phyloP scores from a whole-genome alignment of 2,797 vertebrate species.

The Ceryle rudis region DNA sequence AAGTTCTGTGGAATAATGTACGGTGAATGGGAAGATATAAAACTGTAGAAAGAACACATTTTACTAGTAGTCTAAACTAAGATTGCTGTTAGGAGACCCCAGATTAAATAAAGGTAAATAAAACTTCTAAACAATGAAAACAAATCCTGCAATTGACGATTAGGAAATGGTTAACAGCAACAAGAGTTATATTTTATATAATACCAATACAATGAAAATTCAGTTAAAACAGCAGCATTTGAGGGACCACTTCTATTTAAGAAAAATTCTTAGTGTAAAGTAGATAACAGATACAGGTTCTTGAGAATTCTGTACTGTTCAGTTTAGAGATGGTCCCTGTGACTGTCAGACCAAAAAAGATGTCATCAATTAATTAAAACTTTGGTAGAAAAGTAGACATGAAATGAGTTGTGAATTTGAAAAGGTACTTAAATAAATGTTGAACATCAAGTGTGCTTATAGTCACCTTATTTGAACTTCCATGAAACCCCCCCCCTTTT shows the following conservation, averaged over 20 bases:
- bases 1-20: background rate
- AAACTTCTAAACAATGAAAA: background rate
- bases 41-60: background rate
- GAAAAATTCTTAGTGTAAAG: background rate
- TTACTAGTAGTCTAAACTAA: background rate
- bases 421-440: background rate
- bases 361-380: background rate
- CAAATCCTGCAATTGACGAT: background rate
- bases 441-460: background rate
- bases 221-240: background rate
- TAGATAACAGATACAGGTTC: background rate
- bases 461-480: background rate
- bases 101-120: background rate
- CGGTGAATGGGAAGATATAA: background rate
- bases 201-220: background rate
- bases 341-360: background rate
- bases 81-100: background rate
- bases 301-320: background rate
- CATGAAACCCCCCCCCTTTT: background rate
- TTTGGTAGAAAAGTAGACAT: background rate
- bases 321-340: background rate
- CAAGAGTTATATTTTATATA: background rate
- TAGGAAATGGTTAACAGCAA: background rate
- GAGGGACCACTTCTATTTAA: background rate
- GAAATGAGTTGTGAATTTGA: background rate